Evolutionary conservation across 2,113 vertebrate species (phyloP), one percentile per base, ranked within the genome.

Genomic region (Indri indri): DNA sequence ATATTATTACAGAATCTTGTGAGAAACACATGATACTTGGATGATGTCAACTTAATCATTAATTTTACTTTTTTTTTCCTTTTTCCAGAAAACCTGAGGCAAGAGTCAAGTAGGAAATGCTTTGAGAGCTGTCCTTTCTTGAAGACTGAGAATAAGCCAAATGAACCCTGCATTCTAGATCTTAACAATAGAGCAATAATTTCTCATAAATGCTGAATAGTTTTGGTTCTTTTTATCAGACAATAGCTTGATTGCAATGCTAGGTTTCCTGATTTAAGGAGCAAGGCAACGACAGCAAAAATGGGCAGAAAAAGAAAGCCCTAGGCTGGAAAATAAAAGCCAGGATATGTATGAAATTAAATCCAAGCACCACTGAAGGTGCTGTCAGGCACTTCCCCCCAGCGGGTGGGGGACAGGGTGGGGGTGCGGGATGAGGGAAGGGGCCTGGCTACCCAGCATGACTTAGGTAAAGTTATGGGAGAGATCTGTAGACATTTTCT

Each of bases 141-240:
- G 57, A 76, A 50, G 45, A 34, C 57, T 17, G 66, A 65, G 45
- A 89, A 42, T 2, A 85, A 83, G 68, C 34, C 3, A 8, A 77
- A 59, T 40, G 83, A 65, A 52, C 59, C 20, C 63, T 57, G 34
- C 18, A 71, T 52, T 95, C 30, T 81, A 73, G 82, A 40, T 52
- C 93, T 59, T 80, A 93, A 97, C 87, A 93, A 85, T 17, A 71
- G 8, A 95, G 34, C 80, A 76, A 32, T 93, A 50, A 86, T 89
- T 94, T 96, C 70, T 89, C 14, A 52, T 42, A 65, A 76, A 59
- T 50, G 11, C 61, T 59, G 34, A 91, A 85, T 84, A 70, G 90
- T 52, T 95, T 42, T 50, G 63, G 32, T 54, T 71, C 5, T 92
- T 95, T 84, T 95, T 79, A 59, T 50, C 90, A 94, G 66, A 83